These are phyloP conservation scores for Rotaria macrura DNA, from an alignment of 2,888 invertebrate genomes.

Conservation along the genomic window DNA sequence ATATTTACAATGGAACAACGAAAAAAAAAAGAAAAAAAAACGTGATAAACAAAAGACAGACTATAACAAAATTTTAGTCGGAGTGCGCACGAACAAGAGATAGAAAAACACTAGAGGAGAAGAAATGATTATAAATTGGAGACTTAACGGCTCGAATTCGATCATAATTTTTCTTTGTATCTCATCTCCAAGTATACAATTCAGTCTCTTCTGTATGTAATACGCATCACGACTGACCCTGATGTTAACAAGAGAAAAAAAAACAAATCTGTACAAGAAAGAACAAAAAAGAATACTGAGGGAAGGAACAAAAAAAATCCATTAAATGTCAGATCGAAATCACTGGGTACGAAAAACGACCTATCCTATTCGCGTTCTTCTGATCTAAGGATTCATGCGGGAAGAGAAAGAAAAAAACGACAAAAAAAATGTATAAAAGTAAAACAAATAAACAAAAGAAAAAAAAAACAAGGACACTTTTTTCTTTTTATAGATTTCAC, in stretches of 20 bases:
- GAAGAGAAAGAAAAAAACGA: background rate
- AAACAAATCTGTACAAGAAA: background rate
- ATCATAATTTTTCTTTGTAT: background rate
- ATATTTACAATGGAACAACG: constrained; percentile 12
- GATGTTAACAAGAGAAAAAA: background rate
- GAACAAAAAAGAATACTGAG: background rate
- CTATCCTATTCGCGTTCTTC: constrained; percentile 3
- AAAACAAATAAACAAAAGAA: constrained; percentile 6
- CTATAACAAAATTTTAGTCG: constrained; percentile 10
- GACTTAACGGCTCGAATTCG: background rate
- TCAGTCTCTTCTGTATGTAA: background rate
- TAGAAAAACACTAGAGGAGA: background rate
- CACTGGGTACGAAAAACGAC: constrained; percentile 1
- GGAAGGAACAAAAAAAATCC: background rate
- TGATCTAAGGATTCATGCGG: constrained; percentile 3
- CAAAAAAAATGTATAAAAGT: constrained; percentile 8
- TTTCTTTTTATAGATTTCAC: background rate
- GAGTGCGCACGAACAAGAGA: background rate
- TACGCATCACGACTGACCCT: background rate
- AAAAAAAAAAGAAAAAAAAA: background rate
- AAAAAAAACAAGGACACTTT: constrained; percentile 10
- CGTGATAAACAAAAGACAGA: background rate
- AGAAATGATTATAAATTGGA: background rate
- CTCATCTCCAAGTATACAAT: background rate
- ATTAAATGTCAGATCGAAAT: background rate